Base-by-base conservation (phyloP, 1,140 invertebrate species). In the Lethrus apterus region DNA sequence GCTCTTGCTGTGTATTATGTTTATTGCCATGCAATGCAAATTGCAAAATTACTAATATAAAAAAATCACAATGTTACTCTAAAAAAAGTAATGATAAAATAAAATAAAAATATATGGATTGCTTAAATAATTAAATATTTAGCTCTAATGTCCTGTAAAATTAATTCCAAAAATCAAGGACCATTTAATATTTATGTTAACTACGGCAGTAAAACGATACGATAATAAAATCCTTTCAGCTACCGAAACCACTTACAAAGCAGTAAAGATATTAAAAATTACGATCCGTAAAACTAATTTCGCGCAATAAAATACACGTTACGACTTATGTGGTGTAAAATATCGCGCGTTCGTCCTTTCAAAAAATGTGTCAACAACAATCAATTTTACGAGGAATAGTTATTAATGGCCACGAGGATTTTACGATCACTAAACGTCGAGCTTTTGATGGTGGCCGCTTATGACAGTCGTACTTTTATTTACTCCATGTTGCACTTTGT, bases 351-450 rank as follows among this genome's bases (percentile, higher is more conserved):
- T n/a, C 35, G 35, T n/a, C 24, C 24, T n/a, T 26, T 14, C 7
- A 40, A 46, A 49, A 50, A 53, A 58, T 50, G 54, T 56, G 52
- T 57, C 55, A 57, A 61, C 60, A 57, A 48, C 52, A 59, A 61
- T 63, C 60, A 61, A 58, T 60, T 63, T 63, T 59, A 63, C 55
- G 60, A 57, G 49, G 49, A 49, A 54, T 58, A 54, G 51, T 59
- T 63, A 61, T 63, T 63, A 61, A 61, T 58, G 52, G 57, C 57
- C 54, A 63, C 57, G 57, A 59, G 35, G 45, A 38, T 59, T 63
- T 63, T 60, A 60, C 52, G 56, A 57, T 44, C 55, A 47, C 46
- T 61, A 63, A 63, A 60, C 50, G 58, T 61, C 55, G 47, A 40
- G 44, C 50, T 55, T 59, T 58, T 53, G 54, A 14, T 15, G 40